Evolutionary conservation across 1,140 invertebrate species (phyloP).

Genomic region (Idris sp.): DNA sequence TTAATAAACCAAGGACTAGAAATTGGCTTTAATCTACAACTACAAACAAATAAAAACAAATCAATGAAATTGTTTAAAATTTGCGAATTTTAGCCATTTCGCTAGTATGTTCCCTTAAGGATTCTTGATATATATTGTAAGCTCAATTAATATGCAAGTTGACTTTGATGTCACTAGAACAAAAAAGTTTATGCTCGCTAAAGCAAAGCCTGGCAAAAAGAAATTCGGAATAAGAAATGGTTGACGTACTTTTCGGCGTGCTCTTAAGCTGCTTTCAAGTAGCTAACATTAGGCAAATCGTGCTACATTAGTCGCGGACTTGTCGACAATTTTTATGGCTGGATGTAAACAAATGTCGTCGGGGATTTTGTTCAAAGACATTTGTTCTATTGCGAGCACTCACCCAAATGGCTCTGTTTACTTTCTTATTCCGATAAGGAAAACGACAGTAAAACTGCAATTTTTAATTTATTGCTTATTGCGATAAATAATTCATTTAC

Average conservation of each 20-base stretch:
- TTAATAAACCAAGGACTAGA: too few relatives aligned
- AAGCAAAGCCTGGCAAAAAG: conserved; percentile 27
- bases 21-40: too few relatives aligned
- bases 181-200: conserved; percentile 40
- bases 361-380: conserved; percentile 3
- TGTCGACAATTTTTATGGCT: conserved; percentile 29
- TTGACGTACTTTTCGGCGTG: conserved; percentile 25
- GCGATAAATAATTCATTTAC: too few relatives aligned
- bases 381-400: conserved; percentile 1
- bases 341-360: conserved; percentile 15
- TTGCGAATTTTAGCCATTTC: too few relatives aligned
- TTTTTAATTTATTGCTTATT: too few relatives aligned
- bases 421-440: too few relatives aligned
- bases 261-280: conserved; percentile 41
- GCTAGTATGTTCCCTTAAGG: too few relatives aligned
- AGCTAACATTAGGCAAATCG: conserved; percentile 53
- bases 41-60: too few relatives aligned
- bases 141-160: conserved; percentile 1
- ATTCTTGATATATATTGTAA: conserved; percentile 11
- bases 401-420: conserved; percentile 12
- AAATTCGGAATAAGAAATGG: conserved; percentile 45
- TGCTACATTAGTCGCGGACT: conserved; percentile 29
- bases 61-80: too few relatives aligned
- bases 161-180: conserved; percentile 24
- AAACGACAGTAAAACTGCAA: too few relatives aligned